Base-by-base conservation (phyloP, 2,113 vertebrate genomes). In the Zosterops pallidus region DNA sequence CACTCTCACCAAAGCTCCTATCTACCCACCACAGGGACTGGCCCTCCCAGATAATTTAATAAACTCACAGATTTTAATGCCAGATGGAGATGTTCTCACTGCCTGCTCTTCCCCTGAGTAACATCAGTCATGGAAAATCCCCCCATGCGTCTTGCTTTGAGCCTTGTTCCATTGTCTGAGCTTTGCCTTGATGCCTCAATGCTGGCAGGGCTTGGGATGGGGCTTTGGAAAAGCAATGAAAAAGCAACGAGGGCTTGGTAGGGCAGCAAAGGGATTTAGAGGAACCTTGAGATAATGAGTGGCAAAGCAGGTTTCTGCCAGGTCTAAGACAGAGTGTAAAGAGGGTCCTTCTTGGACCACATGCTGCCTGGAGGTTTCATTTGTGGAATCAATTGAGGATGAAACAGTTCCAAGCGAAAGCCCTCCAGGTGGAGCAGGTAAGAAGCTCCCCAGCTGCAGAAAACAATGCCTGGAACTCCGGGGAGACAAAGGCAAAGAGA, bases 241-340 rank as follows among this genome's bases (percentile, higher is more conserved):
- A 52, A 44, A 75, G 53, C 22, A 39, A 1, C 0, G 0, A 7
- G 39, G 12, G 13, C 11, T 60, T 29, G 28, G 33, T 14, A 11
- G 39, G 35, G 23, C 4, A 10, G 5, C 0, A 0, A 9, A 47
- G 46, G 14, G 29, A 41, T 22, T 64, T 3, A 2, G 46, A 86
- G 89, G 62, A 89, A 6, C 14, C 29, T 19, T 52, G 57, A 69
- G 23, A 16, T 83, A 33, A 9, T 20, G 52, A 19, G 5, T 4
- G 7, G 12, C 44, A 28, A 52, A 64, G 80, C 28, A 50, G 33
- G 39, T 88, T 56, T 12, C 25, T 60, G 57, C 7, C 62, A 37
- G 26, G 35, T 33, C 42, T 56, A 7, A 37, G 47, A 28, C 47
- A 75, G 8, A 26, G 31, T 3, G 20, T 20, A 35, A 9, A 53